A percentile compares a stretch with the other conserved stretches of the same genome.
Conservation (phyloP, 2,888 invertebrate genomes). For the Pachymerium ferrugineum region DNA sequence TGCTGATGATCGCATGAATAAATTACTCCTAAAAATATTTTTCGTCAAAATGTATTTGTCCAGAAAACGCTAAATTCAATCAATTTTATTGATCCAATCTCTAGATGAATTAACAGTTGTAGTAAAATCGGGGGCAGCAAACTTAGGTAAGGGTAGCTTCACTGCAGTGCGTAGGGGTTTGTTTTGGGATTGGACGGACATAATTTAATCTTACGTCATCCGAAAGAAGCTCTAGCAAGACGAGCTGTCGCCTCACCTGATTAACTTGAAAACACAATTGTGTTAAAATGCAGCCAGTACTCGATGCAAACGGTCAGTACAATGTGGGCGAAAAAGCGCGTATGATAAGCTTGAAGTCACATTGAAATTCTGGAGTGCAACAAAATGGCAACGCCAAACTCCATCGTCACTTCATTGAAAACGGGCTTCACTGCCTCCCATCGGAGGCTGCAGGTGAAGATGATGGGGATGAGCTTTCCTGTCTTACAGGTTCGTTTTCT, state of each 20-base stretch:
- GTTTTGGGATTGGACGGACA: conserved; percentile 21
- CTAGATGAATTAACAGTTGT: neutral
- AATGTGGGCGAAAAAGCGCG: no score
- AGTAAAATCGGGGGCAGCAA: neutral
- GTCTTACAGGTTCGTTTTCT: neutral
- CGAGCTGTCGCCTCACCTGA: neutral
- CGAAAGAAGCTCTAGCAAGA: neutral
- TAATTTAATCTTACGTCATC: conserved; percentile 31
- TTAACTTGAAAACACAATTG: neutral
- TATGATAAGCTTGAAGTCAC: no score
- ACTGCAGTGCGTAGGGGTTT: conserved; percentile 23
- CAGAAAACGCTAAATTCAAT: neutral
- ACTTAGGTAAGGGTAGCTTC: neutral
- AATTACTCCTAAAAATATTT: neutral
- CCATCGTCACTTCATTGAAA: neutral
- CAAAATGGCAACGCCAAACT: neutral
- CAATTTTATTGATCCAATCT: neutral
- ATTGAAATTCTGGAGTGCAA: neutral
- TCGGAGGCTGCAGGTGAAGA: conserved; percentile 12
- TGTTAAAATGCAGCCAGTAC: neutral
- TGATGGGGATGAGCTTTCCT: conserved; percentile 1
- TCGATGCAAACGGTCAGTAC: no score
- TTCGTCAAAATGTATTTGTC: no score
- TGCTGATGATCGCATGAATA: neutral
- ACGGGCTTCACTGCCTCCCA: conserved; percentile 4